These are phyloP conservation scores for Macrocentrus cingulum DNA, from an alignment of 1,140 invertebrate genomes.

Conservation along the genomic window DNA sequence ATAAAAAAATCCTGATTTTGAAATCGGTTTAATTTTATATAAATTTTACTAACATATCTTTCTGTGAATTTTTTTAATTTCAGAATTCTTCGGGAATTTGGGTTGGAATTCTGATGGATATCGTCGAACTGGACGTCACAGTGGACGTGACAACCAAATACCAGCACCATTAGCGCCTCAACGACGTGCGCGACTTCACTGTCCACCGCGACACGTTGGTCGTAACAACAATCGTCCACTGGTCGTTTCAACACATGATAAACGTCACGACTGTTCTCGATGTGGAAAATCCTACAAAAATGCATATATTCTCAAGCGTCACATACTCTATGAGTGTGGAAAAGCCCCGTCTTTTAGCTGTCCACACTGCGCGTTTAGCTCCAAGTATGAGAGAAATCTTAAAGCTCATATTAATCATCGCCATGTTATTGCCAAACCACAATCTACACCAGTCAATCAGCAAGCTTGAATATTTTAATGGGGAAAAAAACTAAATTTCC, in stretches of 20 bases:
- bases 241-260: conserved; percentile 45
- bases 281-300: conserved; percentile 59
- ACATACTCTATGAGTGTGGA: conserved; percentile 60
- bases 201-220: conserved; percentile 43
- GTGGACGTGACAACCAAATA: conserved; percentile 31
- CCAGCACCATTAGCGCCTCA: conserved; percentile 50
- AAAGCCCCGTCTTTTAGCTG: conserved; percentile 62
- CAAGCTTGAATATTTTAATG: conserved; percentile 21
- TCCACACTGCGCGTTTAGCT: conserved; percentile 58
- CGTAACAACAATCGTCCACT: conserved; percentile 46
- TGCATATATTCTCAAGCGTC: conserved; percentile 56
- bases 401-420: conserved; percentile 58
- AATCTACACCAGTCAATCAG: conserved; percentile 29
- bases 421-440: conserved; percentile 40
- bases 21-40: neutral
- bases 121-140: conserved; percentile 5
- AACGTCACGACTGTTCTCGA: conserved; percentile 53
- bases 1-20: neutral
- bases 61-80: conserved; percentile 33
- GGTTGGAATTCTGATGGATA: conserved; percentile 45
- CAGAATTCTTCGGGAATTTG: conserved; percentile 53
- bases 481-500: conserved; percentile 6
- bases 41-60: conserved; percentile 19
- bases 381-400: conserved; percentile 58
- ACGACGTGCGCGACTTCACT: conserved; percentile 48